Conservation (phyloP, 2,888 invertebrate genomes). For the Cheilosia pagana region DNA sequence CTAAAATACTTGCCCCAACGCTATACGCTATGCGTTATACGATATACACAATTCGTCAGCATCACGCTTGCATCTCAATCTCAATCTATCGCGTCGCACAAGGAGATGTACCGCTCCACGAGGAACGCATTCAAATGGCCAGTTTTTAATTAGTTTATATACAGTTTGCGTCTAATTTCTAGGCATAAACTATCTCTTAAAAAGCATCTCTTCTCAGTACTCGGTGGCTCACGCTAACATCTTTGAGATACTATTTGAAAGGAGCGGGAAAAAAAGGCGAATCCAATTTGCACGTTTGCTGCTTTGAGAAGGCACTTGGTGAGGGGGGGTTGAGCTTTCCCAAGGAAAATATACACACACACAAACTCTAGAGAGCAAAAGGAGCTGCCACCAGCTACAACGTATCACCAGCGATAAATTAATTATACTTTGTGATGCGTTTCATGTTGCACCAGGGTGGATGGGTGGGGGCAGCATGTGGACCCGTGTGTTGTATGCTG, state of each 20-base stretch:
- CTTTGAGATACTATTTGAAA: constrained; percentile 5
- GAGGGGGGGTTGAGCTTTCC: neutral
- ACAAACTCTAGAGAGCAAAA: constrained; percentile 10
- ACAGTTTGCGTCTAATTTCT: constrained; percentile 47
- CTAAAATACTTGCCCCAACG: constrained; percentile 46
- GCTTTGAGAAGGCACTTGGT: constrained; percentile 43
- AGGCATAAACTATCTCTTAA: constrained; percentile 66
- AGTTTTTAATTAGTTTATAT: constrained; percentile 56
- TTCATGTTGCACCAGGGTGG: constrained; percentile 19
- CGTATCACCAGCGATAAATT: constrained; percentile 49
- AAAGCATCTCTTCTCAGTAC: constrained; percentile 24
- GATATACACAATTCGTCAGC: constrained; percentile 47
- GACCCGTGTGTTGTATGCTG: neutral
- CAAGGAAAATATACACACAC: neutral
- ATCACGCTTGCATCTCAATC: constrained; percentile 53
- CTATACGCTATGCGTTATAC: neutral
- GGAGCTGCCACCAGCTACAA: neutral
- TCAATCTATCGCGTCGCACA: constrained; percentile 42
- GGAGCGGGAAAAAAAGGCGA: neutral
- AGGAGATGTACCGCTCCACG: constrained; percentile 12
- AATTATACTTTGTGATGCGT: constrained; percentile 60
- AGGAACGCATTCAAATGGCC: constrained; percentile 33
- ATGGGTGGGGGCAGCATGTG: neutral
- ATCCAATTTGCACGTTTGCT: constrained; percentile 18
- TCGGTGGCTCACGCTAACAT: constrained; percentile 12